Evolutionary conservation across 2,113 vertebrate genomes (phyloP).

Genomic region (Cervus canadensis): DNA sequence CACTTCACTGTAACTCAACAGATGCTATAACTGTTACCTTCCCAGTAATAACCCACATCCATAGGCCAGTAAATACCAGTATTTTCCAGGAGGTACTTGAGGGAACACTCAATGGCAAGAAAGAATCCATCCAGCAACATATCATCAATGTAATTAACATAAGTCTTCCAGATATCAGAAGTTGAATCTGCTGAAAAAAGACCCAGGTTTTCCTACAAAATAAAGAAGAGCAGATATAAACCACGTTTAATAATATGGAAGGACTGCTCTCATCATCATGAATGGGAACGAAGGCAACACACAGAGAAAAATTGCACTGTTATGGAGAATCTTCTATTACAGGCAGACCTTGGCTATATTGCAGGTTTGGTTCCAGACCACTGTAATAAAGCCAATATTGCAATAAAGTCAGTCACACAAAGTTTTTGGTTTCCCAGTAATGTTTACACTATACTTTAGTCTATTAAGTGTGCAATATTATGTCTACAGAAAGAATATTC

Average conservation of each 20-base stretch:
- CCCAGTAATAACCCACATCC: not conserved
- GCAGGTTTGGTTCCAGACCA: not conserved
- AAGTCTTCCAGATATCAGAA: conserved; percentile 87
- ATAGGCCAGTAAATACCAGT: conserved; percentile 81
- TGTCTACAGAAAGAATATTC: not conserved
- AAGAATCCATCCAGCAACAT: conserved; percentile 92
- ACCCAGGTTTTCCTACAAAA: conserved; percentile 86
- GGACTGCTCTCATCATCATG: not conserved
- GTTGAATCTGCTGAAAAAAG: conserved; percentile 85
- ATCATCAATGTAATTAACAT: conserved; percentile 90
- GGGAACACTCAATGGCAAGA: conserved; percentile 87
- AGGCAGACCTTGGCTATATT: not conserved
- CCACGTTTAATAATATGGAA: not conserved
- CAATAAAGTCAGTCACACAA: not conserved
- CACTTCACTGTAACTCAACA: not conserved
- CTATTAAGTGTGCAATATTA: not conserved
- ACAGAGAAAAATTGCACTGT: not conserved
- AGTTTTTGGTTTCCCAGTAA: not conserved
- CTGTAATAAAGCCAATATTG: not conserved
- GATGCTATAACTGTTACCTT: not conserved
- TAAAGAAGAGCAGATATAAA: conserved; percentile 12
- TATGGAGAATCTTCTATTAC: not conserved
- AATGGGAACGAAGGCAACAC: not conserved
- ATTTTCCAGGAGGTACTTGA: conserved; percentile 92
- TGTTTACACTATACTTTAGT: not conserved